Conservation (phyloP, 1,140 invertebrate genomes). For the Glomeris maerens region DNA sequence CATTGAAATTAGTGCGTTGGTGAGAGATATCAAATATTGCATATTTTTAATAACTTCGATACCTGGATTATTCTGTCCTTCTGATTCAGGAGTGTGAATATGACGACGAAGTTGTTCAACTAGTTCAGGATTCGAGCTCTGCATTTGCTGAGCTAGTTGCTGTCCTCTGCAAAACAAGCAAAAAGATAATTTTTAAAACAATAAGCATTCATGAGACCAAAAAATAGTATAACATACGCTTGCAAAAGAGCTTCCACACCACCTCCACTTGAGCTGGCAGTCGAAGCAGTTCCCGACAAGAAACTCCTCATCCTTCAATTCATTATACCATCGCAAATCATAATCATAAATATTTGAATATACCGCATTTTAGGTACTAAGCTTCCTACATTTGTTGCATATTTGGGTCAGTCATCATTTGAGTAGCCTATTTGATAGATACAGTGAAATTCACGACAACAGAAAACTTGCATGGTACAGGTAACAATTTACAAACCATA, state of each 20-base stretch:
- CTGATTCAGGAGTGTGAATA: constrained; percentile 18
- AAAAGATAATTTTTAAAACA: constrained; percentile 4
- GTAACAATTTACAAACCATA: constrained; percentile 29
- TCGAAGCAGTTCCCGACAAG: constrained; percentile 26
- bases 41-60: too few relatives aligned
- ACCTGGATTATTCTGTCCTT: neutral
- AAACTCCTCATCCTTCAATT: constrained; percentile 30
- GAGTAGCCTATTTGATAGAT: constrained; percentile 37
- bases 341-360: constrained; percentile 6
- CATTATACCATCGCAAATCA: neutral
- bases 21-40: too few relatives aligned
- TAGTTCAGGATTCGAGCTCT: constrained; percentile 47
- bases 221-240: constrained; percentile 31
- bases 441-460: neutral
- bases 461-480: neutral
- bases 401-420: constrained; percentile 58
- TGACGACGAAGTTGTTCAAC: constrained; percentile 47
- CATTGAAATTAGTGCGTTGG: too few relatives aligned
- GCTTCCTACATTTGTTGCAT: constrained; percentile 51
- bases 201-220: neutral
- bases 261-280: constrained; percentile 18
- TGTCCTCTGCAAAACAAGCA: constrained; percentile 38
- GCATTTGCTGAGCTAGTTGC: constrained; percentile 50
- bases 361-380: neutral
- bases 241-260: constrained; percentile 34